Percentiles rank a stretch among this genome's conserved stretches.
Conservation (phyloP, 2,113 vertebrate species). For the Sphaerodactylus townsendi region DNA sequence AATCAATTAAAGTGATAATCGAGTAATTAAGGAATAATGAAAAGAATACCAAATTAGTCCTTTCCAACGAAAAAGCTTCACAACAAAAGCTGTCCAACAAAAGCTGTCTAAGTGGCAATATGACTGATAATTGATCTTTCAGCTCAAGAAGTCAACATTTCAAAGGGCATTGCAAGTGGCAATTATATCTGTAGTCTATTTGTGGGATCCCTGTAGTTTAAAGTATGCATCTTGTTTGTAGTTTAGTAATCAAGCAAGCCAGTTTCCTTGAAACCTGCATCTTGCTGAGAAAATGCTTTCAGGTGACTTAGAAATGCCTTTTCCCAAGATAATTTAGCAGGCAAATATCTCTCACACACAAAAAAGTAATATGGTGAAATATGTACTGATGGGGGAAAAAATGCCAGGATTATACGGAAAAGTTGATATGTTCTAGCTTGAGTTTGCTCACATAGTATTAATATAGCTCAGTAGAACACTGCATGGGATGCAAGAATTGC, state of each 20-base stretch:
- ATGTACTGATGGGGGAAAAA: slow-evolving; percentile 1
- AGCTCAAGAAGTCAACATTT: background rate
- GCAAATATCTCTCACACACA: background rate
- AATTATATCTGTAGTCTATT: background rate
- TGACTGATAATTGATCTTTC: background rate
- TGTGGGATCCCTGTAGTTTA: background rate
- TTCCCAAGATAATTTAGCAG: background rate
- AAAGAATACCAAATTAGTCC: background rate
- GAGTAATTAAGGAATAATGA: background rate
- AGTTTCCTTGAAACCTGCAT: background rate
- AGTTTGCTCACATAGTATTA: background rate
- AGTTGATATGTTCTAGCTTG: background rate
- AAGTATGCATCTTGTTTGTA: background rate
- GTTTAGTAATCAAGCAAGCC: background rate
- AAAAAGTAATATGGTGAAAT: background rate
- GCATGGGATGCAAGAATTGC: background rate
- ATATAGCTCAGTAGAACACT: background rate
- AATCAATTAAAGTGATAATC: background rate
- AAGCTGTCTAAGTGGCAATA: accelerated
- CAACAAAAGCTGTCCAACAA: background rate
- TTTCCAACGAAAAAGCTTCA: background rate
- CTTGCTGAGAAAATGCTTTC: background rate
- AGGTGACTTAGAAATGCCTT: background rate
- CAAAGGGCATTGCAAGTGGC: background rate
- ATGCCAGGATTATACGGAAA: background rate